Evolutionary conservation across 2,888 invertebrate genomes (phyloP), one percentile per base, ranked within the genome.

Genomic region (Cryptus viduatorius): DNA sequence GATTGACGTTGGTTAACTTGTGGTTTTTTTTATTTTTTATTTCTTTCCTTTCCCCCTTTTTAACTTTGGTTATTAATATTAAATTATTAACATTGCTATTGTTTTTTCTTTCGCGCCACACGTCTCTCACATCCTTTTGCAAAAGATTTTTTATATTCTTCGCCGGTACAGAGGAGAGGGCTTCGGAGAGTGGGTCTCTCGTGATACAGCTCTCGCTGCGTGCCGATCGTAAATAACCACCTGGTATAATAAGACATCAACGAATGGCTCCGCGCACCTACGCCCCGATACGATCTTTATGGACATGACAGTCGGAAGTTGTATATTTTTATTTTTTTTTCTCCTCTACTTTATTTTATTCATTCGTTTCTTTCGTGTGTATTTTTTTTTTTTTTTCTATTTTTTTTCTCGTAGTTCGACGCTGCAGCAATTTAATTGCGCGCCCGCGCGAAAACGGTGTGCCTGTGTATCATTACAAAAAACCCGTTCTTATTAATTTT

Each of bases 221-320:
- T 84, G 84, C 78, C 86, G 90, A 89, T 90, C 91, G 90, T 92
- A 92, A 92, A 92, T 91, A 92, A 91, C 90, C 87, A 88, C 79
- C 85, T 86, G 86, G 88, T 89, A 89, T 91, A 92, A 92, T 90
- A 90, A 92, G 92, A 92, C 91, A 91, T 91, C 92, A 91, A 88
- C 91, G 89, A 89, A 88, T 86, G 87, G 86, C 88, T 89, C 86
- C 84, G 84, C 78, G 89, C 90, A 91, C 91, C 91, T 90, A 90
- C 90, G 89, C 89, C 83, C 84, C 87, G 92, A 92, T 91, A 90
- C 88, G 84, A 92, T 92, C 92, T 91, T 91, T 89, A 90, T 89
- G 88, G 85, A 88, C 89, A 87, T 86, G 89, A 90, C 89, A 89
- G 89, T 91, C 89, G 91, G 90, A 91, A 91, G 90, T 91, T 89